Conservation (phyloP, 2,797 vertebrate species). For the Margarornis squamiger region DNA sequence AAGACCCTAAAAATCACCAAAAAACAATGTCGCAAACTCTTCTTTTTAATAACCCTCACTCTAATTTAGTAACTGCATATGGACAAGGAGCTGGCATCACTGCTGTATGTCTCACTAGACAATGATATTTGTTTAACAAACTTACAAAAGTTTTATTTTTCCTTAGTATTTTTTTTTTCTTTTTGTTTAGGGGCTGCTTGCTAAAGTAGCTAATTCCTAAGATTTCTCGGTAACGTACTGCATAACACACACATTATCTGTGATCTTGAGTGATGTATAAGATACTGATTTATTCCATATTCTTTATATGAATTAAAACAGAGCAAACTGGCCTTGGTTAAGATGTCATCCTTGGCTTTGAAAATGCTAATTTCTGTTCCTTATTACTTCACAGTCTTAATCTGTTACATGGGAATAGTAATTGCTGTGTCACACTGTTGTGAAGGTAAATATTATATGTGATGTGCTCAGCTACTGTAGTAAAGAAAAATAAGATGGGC, state of each 20-base stretch:
- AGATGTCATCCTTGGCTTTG: not conserved
- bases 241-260: not conserved
- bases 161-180: not conserved
- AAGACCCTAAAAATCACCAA: not conserved
- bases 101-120: not conserved
- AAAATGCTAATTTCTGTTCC: not conserved
- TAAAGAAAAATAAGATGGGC: not conserved
- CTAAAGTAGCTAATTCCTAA: not conserved
- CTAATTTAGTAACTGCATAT: not conserved
- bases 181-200: not conserved
- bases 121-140: not conserved
- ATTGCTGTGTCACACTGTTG: not conserved
- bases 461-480: not conserved
- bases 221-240: not conserved
- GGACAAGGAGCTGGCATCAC: not conserved
- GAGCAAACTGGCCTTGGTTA: not conserved
- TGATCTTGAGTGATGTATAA: not conserved
- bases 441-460: not conserved
- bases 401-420: not conserved
- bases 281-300: not conserved
- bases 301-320: not conserved
- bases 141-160: not conserved
- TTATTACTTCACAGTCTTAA: not conserved
- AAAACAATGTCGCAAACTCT: not conserved
- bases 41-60: not conserved